Evolutionary conservation across 2,888 invertebrate genomes (phyloP).

Genomic region (Branchellion lobata): DNA sequence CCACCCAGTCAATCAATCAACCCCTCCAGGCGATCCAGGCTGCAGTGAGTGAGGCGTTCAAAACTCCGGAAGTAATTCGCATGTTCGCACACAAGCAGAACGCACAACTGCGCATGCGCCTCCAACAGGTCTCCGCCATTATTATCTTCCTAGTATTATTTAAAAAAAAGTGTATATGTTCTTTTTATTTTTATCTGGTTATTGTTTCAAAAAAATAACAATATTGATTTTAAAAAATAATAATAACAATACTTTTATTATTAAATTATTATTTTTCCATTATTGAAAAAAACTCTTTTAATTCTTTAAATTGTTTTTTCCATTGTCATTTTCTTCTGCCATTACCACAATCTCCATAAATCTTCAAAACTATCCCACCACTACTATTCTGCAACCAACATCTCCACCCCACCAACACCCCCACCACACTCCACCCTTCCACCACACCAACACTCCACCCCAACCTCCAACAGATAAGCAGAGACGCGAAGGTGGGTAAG

Average conservation of each 20-base stretch:
- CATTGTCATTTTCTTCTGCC: no score
- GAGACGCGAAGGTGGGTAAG: constrained; percentile 70
- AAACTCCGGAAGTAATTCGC: constrained; percentile 74
- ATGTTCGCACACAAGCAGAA: constrained; percentile 74
- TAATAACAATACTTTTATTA: no score
- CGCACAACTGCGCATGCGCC: constrained; percentile 68
- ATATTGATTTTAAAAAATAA: no score
- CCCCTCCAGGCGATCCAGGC: constrained; percentile 71
- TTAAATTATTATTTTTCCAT: no score
- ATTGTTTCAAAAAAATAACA: no score
- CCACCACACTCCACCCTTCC: not conserved
- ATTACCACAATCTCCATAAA: not conserved
- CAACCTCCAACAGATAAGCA: constrained; percentile 61
- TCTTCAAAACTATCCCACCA: not conserved
- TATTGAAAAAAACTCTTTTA: no score
- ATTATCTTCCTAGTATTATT: no score
- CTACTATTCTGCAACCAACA: constrained; percentile 68
- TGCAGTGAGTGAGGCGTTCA: constrained; percentile 74
- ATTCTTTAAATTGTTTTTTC: no score
- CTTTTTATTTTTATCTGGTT: no score
- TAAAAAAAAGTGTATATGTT: no score
- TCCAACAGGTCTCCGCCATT: constrained; percentile 64
- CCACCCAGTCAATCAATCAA: no score
- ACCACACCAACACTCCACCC: not conserved
- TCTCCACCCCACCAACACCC: constrained; percentile 66